Evolutionary conservation across 2,113 vertebrate genomes (phyloP), one percentile per base, ranked within the genome.

Genomic region (Epinephelus lanceolatus): DNA sequence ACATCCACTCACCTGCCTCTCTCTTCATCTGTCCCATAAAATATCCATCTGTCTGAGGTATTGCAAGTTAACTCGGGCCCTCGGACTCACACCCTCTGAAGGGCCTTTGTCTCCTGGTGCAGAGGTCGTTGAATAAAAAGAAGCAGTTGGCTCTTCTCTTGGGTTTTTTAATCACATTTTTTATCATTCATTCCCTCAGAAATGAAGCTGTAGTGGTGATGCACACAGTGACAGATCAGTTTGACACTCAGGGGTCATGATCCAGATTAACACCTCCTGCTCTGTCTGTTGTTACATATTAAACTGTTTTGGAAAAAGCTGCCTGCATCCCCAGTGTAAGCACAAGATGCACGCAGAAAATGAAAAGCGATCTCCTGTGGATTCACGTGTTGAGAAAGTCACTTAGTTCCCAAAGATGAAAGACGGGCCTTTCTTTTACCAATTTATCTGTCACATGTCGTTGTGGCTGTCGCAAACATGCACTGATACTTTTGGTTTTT

Each of bases 1-100:
- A 95, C 89, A 90, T 88, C 90, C 81, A 80, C 82, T 90, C 74
- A 17, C 67, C 74, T 69, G 76, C 57, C 67, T 83, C 42, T 57
- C 55, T 68, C 30, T 40, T 84, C 80, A 61, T 60, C 85, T 87
- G 86, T 90, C 95, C 88, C 93, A 78, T 95, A 91, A 96, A 94
- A 94, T 95, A 94, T 89, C 95, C 23, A 76, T 94, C 94, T 91
- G 89, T 94, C 85, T 89, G 89, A 94, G 23, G 69, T 55, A 14
- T 42, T 60, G 71, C 49, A 68, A 19, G 53, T 30, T 25, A 19
- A 55, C 81, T 45, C 14, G 25, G 37, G 8, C 47, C 21, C 25
- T 67, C 3, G 8, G 25, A 53, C 66, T 83, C 79, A 19, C 25
- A 51, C 21, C 1, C 21, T 51, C 55, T 23, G 11, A 84, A n/a